Percentiles rank a stretch among this genome's conserved stretches.
Evolutionary conservation across 1,140 invertebrate genomes (phyloP).

Genomic region (Meloidogyne chitwoodi): DNA sequence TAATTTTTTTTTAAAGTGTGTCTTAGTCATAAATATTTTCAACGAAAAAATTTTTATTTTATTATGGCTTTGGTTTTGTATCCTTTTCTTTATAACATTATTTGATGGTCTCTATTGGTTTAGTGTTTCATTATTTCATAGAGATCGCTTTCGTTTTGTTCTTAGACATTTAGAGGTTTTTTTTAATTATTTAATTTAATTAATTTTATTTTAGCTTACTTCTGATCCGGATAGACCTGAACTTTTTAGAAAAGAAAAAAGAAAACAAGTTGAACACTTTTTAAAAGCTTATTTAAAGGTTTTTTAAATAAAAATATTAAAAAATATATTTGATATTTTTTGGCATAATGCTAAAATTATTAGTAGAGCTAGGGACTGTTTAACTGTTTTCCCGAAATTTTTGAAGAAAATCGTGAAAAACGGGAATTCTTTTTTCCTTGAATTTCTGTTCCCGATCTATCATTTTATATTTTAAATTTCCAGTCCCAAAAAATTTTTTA

Average conservation of each 20-base stretch:
- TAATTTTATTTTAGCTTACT: slow-evolving; percentile 34
- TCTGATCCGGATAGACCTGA: slow-evolving; percentile 58
- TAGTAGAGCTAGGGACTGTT: not conserved
- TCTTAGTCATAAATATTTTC: slow-evolving; percentile 65
- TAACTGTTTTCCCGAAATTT: no score
- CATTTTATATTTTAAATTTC: no score
- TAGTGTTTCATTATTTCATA: slow-evolving; percentile 57
- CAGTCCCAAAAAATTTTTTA: no score
- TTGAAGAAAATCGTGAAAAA: no score
- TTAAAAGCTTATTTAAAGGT: slow-evolving; percentile 59
- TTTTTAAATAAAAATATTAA: not conserved
- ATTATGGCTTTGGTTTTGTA: slow-evolving; percentile 65
- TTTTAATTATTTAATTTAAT: not conserved
- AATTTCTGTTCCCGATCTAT: no score
- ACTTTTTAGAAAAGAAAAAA: slow-evolving; percentile 58
- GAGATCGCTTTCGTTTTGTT: slow-evolving; percentile 57
- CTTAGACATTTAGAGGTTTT: slow-evolving; percentile 50
- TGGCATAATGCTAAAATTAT: not conserved
- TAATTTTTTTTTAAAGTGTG: slow-evolving; percentile 61
- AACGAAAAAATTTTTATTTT: slow-evolving; percentile 64
- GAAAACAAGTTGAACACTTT: slow-evolving; percentile 60
- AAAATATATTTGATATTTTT: not conserved
- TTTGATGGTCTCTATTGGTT: slow-evolving; percentile 60
- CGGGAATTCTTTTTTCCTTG: no score
- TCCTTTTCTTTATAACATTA: slow-evolving; percentile 63